These are phyloP conservation scores for Drosophila melanosoma DNA, from an alignment of 2,888 invertebrate genomes.

Conservation along the genomic window DNA sequence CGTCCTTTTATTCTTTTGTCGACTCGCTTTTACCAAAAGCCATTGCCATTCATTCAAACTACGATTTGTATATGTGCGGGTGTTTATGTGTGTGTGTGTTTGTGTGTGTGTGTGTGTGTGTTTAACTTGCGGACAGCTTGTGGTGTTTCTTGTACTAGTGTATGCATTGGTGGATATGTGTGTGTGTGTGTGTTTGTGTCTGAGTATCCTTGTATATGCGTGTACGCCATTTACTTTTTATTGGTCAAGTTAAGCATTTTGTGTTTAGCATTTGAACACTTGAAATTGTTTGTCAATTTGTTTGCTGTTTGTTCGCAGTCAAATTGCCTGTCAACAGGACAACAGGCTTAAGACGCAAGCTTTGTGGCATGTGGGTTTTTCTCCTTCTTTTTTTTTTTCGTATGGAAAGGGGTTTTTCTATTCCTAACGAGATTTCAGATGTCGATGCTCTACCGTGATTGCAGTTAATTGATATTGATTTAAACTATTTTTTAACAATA, in stretches of 20 bases:
- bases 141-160: slow-evolving; percentile 30
- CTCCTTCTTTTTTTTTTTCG: neutral
- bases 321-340: slow-evolving; percentile 45
- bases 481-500: neutral
- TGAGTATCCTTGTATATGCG: slow-evolving; percentile 30
- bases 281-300: slow-evolving; percentile 69
- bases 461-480: slow-evolving; percentile 17
- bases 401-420: neutral
- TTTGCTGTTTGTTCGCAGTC: slow-evolving; percentile 62
- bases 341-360: slow-evolving; percentile 45
- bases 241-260: slow-evolving; percentile 64
- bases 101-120: slow-evolving; percentile 36
- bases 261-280: slow-evolving; percentile 64
- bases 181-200: slow-evolving; percentile 15
- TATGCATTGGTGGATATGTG: slow-evolving; percentile 5
- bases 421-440: neutral
- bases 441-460: neutral
- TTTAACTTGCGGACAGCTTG: slow-evolving; percentile 66
- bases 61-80: slow-evolving; percentile 14
- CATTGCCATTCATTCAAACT: slow-evolving; percentile 59
- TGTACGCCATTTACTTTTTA: slow-evolving; percentile 66
- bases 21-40: slow-evolving; percentile 57
- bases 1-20: slow-evolving; percentile 60
- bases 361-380: slow-evolving; percentile 4
- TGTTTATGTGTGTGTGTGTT: slow-evolving; percentile 18